Percentiles rank a stretch among this genome's conserved stretches.
phyloP scores from a whole-genome alignment of 2,888 invertebrate species.

The Eilema sororculum region DNA sequence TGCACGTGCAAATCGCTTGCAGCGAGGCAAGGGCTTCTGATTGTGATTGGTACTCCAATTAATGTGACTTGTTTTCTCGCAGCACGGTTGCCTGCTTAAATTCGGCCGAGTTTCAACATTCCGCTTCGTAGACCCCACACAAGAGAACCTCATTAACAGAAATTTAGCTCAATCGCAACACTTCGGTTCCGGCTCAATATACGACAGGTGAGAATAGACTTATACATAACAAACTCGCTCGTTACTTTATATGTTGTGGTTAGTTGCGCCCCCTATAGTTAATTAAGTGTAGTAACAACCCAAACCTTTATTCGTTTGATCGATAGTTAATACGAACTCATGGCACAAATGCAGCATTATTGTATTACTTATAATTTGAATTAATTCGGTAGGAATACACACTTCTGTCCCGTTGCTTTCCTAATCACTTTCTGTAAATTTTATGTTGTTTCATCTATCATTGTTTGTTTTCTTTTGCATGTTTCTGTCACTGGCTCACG shows the following conservation, averaged over 20 bases:
- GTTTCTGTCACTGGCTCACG: slow-evolving; percentile 85
- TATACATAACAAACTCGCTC: slow-evolving; percentile 30
- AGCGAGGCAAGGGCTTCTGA: slow-evolving; percentile 6
- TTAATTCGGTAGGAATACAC: slow-evolving; percentile 56
- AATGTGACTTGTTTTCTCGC: slow-evolving; percentile 47
- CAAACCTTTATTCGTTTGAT: slow-evolving; percentile 42
- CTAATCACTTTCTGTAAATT: slow-evolving; percentile 65
- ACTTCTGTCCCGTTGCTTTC: slow-evolving; percentile 67
- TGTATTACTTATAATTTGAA: slow-evolving; percentile 59
- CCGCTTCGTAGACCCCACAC: slow-evolving; percentile 93
- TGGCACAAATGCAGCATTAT: slow-evolving; percentile 62
- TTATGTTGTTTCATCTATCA: slow-evolving; percentile 73
- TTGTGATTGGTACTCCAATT: slow-evolving; percentile 23
- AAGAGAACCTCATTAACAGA: slow-evolving; percentile 92
- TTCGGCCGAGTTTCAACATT: slow-evolving; percentile 95
- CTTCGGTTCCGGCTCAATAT: slow-evolving; percentile 92
- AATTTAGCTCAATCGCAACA: slow-evolving; percentile 91
- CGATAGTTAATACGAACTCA: slow-evolving; percentile 47
- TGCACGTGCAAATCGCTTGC: neutral
- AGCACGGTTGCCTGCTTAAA: slow-evolving; percentile 94
- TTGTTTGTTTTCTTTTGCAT: slow-evolving; percentile 83
- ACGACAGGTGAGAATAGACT: slow-evolving; percentile 90
- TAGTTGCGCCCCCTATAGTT: slow-evolving; percentile 60
- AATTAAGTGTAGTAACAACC: slow-evolving; percentile 52
- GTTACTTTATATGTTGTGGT: slow-evolving; percentile 62